Base-by-base conservation (phyloP, 1,140 invertebrate genomes). In the Amphibalanus amphitrite region DNA sequence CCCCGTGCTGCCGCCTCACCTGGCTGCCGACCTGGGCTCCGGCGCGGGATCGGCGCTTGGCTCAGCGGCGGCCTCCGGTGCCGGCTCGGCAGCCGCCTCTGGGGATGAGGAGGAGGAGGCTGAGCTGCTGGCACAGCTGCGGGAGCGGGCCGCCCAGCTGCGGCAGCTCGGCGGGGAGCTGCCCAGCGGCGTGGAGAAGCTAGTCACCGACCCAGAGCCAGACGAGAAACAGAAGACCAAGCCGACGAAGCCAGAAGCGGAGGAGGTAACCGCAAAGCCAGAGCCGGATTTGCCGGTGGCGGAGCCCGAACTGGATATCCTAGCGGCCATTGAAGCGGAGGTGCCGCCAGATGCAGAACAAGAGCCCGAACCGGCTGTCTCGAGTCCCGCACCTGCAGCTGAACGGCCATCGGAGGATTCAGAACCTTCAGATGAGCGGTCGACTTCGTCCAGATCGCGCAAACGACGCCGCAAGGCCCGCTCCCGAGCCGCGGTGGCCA, bases 131-230 rank as follows among this genome's bases (percentile, higher is more conserved):
- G 75, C 75, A 29, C 76, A 78, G 71, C 76, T 82, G 33, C 80
- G 79, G 73, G 81, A 76, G 73, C 80, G 80, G 71, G 79, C 78
- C n/a, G 77, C 78, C 75, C 75, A 80, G 71, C 72, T 82, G 33
- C 80, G 80, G 77, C 77, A 80, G 70, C 74, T 82, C n/a, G 79
- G 80, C 47, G 78, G 79, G 29, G 78, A 80, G 69, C 73, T 78
- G 30, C 78, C 80, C 28, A 76, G 77, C 72, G 77, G 78, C 71
- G 76, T 79, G 33, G 76, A 75, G 70, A 75, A 76, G 67, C 73
- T 78, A n/a, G 72, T 74, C 65, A 59, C 47, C 47, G 47, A 59
- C 10, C 47, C 47, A 8, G 47, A 23, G 47, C 47, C 47, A 20
- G 47, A 38, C 38, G 38, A 38, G n/a, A n/a, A n/a, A n/a, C n/a